Evolutionary conservation across 1,140 invertebrate genomes (phyloP).

Genomic region (Neodiprion pinetum): DNA sequence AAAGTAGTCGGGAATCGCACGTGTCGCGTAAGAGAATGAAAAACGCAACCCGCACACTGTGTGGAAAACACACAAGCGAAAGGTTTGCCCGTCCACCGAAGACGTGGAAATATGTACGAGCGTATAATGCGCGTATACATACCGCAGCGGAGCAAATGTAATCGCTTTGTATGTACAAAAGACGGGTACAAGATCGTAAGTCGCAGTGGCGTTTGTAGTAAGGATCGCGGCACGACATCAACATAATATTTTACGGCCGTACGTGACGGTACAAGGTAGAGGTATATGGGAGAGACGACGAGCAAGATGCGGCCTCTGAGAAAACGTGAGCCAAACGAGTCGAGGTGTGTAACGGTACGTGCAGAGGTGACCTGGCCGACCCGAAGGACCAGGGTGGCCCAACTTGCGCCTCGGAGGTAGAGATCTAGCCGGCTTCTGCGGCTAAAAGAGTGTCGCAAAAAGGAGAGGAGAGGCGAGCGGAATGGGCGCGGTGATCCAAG

Average conservation of each 20-base stretch:
- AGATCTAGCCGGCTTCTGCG: neutral
- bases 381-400: constrained; percentile 2
- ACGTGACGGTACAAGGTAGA: neutral
- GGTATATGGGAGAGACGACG: neutral
- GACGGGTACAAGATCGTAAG: constrained; percentile 1
- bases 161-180: neutral
- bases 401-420: neutral
- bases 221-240: neutral
- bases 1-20: too few species aligned
- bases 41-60: too few species aligned
- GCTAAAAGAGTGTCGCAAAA: neutral
- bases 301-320: neutral
- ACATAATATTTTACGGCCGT: constrained; percentile 4
- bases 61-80: neutral
- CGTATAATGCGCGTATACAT: neutral
- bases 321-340: neutral
- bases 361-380: neutral
- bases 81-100: neutral
- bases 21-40: too few species aligned
- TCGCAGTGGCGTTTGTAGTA: neutral
- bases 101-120: neutral
- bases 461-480: too few species aligned
- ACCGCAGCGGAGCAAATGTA: neutral
- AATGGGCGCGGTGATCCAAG: too few species aligned
- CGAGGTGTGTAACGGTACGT: neutral